Evolutionary conservation across 2,113 vertebrate species (phyloP), one percentile per base, ranked within the genome.

Genomic region (Clupea harengus): DNA sequence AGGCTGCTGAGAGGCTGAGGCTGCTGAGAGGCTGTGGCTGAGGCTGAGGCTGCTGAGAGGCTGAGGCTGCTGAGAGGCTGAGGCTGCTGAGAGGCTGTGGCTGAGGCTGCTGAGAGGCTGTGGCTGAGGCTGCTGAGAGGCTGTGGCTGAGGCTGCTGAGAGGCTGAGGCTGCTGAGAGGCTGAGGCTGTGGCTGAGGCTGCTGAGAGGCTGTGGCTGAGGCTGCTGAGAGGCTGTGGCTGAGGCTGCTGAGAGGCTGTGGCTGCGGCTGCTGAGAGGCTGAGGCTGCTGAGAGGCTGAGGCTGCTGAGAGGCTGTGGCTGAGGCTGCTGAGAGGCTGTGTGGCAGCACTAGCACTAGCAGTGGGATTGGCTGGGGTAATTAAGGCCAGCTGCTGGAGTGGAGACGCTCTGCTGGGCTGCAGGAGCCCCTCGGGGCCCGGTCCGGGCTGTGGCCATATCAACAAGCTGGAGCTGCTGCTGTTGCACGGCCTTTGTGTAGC

Each of bases 371-470:
- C 84, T 50, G 86, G 72, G 82, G 83, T 94, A 91, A 94, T 92
- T 92, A 90, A 91, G 47, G 87, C 89, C 93, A 93, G 92, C 91
- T 94, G 92, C 87, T 87, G 75, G 39, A 85, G 81, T 84, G 87
- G 20, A 86, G 81, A 49, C 82, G 45, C 57, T 25, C 64, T 72
- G 64, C 64, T 72, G 32, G 64, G 25, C 64, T 72, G 64, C 25
- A 72, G 25, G 6, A 72, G 64, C 64, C 64, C 64, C 64, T n/a
- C 64, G 32, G 64, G 64, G 64, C 13, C 25, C 8, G 25, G 2
- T 32, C 25, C n/a, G 64, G 64, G 5, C 57, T n/a, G 57, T 72
- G 10, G 25, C 25, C 64, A 72, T 72, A 7, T 8, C 64, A 2
- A 72, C 64, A 11, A 72, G 64, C 64, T 72, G 64, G 64, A 72